Conservation (phyloP, 2,797 vertebrate genomes). For the Enteromius treurensis region DNA sequence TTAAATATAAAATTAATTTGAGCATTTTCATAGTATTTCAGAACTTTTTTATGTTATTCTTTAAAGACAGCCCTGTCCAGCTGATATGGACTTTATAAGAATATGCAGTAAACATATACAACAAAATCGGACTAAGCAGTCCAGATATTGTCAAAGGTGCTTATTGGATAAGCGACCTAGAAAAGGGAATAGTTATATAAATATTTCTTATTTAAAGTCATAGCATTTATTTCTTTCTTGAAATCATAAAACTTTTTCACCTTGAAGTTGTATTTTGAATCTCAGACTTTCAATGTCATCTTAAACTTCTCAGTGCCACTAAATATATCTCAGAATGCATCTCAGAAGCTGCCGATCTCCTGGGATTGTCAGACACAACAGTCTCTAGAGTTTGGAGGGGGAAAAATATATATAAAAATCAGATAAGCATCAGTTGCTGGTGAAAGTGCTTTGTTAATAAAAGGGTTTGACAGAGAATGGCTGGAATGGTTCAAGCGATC, state of each 20-base stretch:
- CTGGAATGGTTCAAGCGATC: background rate
- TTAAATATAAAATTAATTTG: background rate
- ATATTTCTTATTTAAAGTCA: background rate
- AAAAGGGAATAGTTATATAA: background rate
- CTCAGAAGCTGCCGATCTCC: background rate
- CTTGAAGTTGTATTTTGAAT: constrained; percentile 1
- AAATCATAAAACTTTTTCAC: background rate
- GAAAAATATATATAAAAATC: background rate
- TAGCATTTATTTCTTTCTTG: background rate
- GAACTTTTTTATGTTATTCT: background rate
- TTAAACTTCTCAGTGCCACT: background rate
- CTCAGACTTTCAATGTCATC: constrained; percentile 4
- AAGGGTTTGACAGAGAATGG: constrained; percentile 10
- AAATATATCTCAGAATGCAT: constrained; percentile 20
- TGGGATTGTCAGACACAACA: background rate
- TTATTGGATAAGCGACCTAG: background rate
- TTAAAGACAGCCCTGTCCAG: background rate
- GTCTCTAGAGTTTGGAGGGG: background rate
- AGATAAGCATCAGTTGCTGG: background rate
- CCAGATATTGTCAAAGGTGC: too few relatives aligned
- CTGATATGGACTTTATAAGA: background rate
- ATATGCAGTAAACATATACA: background rate
- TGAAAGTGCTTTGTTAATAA: constrained; percentile 24
- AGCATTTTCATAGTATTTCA: background rate
- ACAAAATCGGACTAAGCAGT: background rate